A percentile compares a stretch with the other conserved stretches of the same genome.
These are phyloP conservation scores for Anguilla marmorata DNA, from an alignment of 2,797 vertebrate species.

Conservation along the genomic window DNA sequence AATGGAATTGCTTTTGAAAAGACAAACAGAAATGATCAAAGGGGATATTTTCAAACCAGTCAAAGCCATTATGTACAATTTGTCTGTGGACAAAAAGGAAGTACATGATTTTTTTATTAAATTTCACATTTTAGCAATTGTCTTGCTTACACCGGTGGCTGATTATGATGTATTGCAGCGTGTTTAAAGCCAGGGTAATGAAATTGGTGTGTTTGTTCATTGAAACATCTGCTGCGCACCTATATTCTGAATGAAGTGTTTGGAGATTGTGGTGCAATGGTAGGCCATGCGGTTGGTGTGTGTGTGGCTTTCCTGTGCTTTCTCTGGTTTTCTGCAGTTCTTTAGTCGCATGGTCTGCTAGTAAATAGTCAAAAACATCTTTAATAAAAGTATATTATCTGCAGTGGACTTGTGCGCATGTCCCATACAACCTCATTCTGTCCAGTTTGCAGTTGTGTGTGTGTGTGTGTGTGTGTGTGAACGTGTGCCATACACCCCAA, in stretches of 20 bases:
- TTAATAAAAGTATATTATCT: not conserved
- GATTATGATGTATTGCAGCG: not conserved
- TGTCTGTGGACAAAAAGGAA: not conserved
- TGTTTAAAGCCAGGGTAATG: not conserved
- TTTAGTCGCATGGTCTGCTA: not conserved
- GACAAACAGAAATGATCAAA: conserved; percentile 7
- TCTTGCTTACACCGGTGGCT: not conserved
- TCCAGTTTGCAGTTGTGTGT: not conserved
- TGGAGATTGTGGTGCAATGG: not conserved
- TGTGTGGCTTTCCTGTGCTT: not conserved
- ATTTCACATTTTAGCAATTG: not conserved
- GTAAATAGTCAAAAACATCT: not conserved
- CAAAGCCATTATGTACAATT: not conserved
- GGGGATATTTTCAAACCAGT: not conserved
- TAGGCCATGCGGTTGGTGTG: not conserved
- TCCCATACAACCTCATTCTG: not conserved
- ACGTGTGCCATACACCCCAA: not conserved
- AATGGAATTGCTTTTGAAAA: conserved; percentile 13
- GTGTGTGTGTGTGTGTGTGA: not conserved
- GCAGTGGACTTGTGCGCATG: not conserved
- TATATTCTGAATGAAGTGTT: not conserved
- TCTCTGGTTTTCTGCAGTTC: not conserved
- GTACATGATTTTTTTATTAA: not conserved
- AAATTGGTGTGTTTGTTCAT: not conserved
- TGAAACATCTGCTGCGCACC: not conserved